These are phyloP conservation scores for Lordiphosa stackelbergi DNA, from an alignment of 1,140 invertebrate species.

Conservation along the genomic window DNA sequence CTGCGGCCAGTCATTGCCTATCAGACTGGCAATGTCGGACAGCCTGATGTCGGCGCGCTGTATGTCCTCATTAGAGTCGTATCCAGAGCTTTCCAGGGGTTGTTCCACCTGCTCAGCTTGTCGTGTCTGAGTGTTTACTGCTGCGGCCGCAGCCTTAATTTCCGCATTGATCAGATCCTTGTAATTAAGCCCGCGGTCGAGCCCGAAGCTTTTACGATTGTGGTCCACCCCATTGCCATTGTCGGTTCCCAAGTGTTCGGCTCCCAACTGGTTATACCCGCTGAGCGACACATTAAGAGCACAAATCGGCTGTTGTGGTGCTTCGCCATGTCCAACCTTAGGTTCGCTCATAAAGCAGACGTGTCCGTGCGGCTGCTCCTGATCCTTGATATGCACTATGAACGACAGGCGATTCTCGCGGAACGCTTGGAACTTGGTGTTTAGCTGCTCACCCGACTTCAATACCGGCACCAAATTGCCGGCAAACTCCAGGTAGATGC, in stretches of 20 bases:
- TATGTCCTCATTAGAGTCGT: slow-evolving; percentile 38
- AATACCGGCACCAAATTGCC: slow-evolving; percentile 98
- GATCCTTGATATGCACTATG: slow-evolving; percentile 93
- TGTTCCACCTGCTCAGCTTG: not conserved
- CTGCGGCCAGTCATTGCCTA: slow-evolving; percentile 93
- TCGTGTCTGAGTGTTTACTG: not conserved
- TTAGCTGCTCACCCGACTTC: slow-evolving; percentile 96
- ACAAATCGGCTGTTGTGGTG: slow-evolving; percentile 95
- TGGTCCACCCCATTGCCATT: slow-evolving; percentile 8
- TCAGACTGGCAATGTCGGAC: slow-evolving; percentile 92
- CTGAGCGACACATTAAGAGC: slow-evolving; percentile 97
- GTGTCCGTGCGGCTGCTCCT: slow-evolving; percentile 86
- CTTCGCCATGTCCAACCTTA: slow-evolving; percentile 90
- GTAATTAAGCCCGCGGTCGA: slow-evolving; percentile 29
- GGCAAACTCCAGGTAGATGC: slow-evolving; percentile 96
- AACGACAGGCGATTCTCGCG: slow-evolving; percentile 97
- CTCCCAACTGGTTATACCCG: not conserved
- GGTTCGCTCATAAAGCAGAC: slow-evolving; percentile 98
- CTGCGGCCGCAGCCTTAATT: slow-evolving; percentile 17
- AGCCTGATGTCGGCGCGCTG: slow-evolving; percentile 81
- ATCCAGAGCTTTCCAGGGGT: not conserved
- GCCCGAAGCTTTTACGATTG: slow-evolving; percentile 12
- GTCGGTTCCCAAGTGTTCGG: too few relatives aligned
- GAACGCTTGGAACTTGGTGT: slow-evolving; percentile 96
- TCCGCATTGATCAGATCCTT: slow-evolving; percentile 49